These are phyloP conservation scores for Rattus rattus DNA, from an alignment of 2,113 vertebrate genomes.

Conservation along the genomic window DNA sequence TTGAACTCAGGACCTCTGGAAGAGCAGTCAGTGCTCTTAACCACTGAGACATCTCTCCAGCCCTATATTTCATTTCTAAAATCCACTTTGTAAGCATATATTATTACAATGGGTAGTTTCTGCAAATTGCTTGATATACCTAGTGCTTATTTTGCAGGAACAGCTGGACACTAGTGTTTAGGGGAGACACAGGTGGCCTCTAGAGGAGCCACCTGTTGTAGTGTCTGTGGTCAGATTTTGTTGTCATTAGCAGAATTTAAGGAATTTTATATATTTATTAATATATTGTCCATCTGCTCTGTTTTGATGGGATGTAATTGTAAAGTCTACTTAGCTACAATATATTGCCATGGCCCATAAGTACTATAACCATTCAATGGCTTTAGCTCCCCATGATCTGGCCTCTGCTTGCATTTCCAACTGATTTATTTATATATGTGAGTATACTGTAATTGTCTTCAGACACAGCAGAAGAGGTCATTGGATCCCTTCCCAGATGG, in stretches of 20 bases:
- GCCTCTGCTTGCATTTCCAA: background rate
- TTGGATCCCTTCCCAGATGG: too few relatives aligned
- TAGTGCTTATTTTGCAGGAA: background rate
- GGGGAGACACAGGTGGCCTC: background rate
- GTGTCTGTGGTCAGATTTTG: background rate
- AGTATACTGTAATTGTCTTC: too few relatives aligned
- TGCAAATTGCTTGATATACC: background rate
- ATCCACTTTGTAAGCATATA: background rate
- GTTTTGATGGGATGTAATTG: background rate
- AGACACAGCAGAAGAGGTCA: too few relatives aligned
- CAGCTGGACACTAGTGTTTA: background rate
- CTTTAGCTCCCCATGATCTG: background rate
- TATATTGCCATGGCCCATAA: background rate
- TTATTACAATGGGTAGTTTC: constrained; percentile 30
- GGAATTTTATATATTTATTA: background rate
- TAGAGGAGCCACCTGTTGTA: background rate
- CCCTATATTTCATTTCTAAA: background rate
- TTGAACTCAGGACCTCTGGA: too few relatives aligned
- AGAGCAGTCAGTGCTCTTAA: too few relatives aligned
- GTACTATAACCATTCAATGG: background rate
- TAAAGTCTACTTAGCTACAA: background rate
- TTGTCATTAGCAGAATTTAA: constrained; percentile 18
- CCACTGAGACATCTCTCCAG: too few relatives aligned
- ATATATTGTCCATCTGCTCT: constrained; percentile 26
- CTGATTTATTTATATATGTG: too few relatives aligned